These are phyloP conservation scores for Himalopsyche tibetana DNA, from an alignment of 2,888 invertebrate species.

Conservation along the genomic window DNA sequence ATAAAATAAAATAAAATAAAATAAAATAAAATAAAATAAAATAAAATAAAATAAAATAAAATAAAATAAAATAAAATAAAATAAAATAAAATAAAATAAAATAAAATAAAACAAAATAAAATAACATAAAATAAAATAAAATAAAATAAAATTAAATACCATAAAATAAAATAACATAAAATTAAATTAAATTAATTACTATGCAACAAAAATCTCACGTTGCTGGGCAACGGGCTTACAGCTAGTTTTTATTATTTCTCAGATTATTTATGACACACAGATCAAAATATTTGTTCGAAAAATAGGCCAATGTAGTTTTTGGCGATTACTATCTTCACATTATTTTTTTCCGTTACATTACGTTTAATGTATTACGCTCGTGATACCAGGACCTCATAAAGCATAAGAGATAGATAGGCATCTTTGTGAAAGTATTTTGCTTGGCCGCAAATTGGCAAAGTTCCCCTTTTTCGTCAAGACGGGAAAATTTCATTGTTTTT, in stretches of 20 bases:
- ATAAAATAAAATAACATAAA: no score
- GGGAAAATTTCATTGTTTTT: slow-evolving; percentile 18
- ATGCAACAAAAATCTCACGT: no score
- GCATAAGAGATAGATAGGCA: slow-evolving; percentile 39
- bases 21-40: no score
- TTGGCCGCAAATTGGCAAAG: slow-evolving; percentile 37
- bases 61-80: no score
- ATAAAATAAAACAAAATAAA: no score
- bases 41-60: no score
- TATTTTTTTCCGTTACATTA: slow-evolving; percentile 36
- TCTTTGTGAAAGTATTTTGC: slow-evolving; percentile 28
- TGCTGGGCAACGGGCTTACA: no score
- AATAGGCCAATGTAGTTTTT: slow-evolving; percentile 13
- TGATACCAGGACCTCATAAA: slow-evolving; percentile 28
- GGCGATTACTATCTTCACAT: slow-evolving; percentile 38
- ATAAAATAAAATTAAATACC: no score
- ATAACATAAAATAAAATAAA: no score
- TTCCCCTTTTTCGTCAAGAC: background rate
- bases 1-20: no score
- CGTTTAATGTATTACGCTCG: slow-evolving; percentile 37
- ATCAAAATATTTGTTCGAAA: slow-evolving; percentile 27
- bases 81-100: no score
- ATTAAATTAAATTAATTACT: no score
- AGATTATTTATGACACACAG: slow-evolving; percentile 17
- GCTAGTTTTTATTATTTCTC: background rate